A percentile compares a stretch with the other conserved stretches of the same genome.
Evolutionary conservation across 1,140 invertebrate genomes (phyloP).

Genomic region (Zaprionus ghesquierei): DNA sequence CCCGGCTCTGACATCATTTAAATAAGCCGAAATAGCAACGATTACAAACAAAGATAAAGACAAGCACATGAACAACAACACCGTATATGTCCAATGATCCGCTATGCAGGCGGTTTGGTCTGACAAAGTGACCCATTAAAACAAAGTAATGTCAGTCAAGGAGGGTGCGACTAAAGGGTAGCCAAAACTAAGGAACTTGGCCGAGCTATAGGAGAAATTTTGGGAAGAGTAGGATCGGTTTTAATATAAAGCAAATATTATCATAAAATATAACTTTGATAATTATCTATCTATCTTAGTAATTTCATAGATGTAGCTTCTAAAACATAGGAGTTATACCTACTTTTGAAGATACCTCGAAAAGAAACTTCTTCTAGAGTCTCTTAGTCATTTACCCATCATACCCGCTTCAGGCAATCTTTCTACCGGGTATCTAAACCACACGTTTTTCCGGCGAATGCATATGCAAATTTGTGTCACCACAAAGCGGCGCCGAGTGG

Average conservation of each 20-base stretch:
- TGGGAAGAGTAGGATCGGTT: background rate
- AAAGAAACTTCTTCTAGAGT: too few species aligned
- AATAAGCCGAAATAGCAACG: constrained; percentile 61
- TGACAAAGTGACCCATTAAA: constrained; percentile 57
- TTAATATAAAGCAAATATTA: background rate
- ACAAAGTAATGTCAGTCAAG: constrained; percentile 11
- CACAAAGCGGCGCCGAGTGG: constrained; percentile 23
- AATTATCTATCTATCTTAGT: background rate
- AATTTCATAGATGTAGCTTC: background rate
- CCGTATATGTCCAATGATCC: constrained; percentile 17
- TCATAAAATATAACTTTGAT: background rate
- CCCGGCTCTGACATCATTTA: constrained; percentile 66
- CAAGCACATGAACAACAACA: background rate
- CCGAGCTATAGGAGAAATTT: background rate
- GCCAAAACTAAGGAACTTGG: background rate
- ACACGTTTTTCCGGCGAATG: constrained; percentile 30
- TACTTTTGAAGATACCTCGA: background rate
- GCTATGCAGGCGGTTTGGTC: constrained; percentile 15
- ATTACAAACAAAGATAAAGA: constrained; percentile 53
- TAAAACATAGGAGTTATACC: too few species aligned
- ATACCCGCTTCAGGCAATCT: background rate
- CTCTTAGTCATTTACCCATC: background rate
- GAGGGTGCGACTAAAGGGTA: background rate
- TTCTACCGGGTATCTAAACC: constrained; percentile 3
- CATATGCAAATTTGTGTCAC: constrained; percentile 30